A percentile compares a stretch with the other conserved stretches of the same genome.
Conservation (phyloP, 2,888 invertebrate species). For the Meta bourneti region DNA sequence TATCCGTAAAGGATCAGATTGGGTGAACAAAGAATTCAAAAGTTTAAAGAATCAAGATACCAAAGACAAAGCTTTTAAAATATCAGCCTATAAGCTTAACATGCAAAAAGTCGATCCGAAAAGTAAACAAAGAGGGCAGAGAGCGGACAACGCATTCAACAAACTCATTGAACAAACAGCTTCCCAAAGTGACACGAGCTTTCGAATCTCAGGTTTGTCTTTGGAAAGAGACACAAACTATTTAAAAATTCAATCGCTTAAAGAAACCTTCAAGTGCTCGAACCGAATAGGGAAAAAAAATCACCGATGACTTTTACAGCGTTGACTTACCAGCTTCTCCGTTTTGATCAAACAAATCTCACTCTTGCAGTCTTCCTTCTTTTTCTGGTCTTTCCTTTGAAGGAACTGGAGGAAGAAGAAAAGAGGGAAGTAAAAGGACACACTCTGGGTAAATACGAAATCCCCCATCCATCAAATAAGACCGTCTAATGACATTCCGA, state of each 20-base stretch:
- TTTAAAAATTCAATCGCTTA: not conserved
- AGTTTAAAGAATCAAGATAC: too few species aligned
- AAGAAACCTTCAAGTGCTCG: too few species aligned
- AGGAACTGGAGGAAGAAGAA: constrained; percentile 32
- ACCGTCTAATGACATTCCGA: constrained; percentile 53
- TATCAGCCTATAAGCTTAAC: not conserved
- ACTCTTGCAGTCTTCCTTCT: constrained; percentile 30
- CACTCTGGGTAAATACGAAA: constrained; percentile 36
- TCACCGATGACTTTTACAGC: constrained; percentile 32
- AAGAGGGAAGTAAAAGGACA: not conserved
- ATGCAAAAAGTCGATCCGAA: not conserved
- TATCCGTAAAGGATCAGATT: too few species aligned
- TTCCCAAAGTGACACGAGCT: not conserved
- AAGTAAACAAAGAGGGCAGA: not conserved
- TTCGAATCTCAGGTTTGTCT: not conserved
- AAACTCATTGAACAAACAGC: not conserved
- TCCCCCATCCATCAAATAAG: constrained; percentile 44
- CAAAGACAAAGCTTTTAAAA: not conserved
- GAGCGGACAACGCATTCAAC: not conserved
- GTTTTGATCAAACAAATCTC: constrained; percentile 68
- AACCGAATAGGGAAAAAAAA: not conserved
- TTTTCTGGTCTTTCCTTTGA: constrained; percentile 25
- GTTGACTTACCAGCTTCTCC: constrained; percentile 47
- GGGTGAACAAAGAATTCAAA: too few species aligned
- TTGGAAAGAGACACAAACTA: not conserved